Percentiles rank a stretch among this genome's conserved stretches.
phyloP scores from a whole-genome alignment of 2,888 invertebrate species.

The Rhyacophila evoluta region DNA sequence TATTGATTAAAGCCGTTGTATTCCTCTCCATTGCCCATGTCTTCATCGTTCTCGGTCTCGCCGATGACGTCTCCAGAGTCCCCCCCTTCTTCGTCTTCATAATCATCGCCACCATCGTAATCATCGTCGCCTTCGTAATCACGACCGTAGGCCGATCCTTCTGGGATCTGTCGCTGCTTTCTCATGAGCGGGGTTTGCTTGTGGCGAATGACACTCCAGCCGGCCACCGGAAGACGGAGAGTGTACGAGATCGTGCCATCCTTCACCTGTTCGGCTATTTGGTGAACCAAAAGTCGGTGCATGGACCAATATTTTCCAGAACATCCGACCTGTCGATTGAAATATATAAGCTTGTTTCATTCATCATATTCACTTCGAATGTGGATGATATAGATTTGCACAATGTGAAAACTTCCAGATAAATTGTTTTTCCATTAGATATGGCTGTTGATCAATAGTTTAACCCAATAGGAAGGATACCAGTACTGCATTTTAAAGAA shows the following conservation, averaged over 20 bases:
- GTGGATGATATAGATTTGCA: too few species aligned
- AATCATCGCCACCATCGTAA: constrained; percentile 59
- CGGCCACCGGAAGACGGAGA: constrained; percentile 76
- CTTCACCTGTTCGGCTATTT: constrained; percentile 75
- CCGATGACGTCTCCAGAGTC: constrained; percentile 54
- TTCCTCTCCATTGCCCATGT: constrained; percentile 52
- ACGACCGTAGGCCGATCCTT: constrained; percentile 50
- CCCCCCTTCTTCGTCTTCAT: constrained; percentile 60
- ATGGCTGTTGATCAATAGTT: too few species aligned
- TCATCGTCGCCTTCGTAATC: constrained; percentile 59
- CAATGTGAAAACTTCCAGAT: too few species aligned
- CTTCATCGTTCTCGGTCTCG: constrained; percentile 58
- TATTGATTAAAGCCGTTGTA: constrained; percentile 59
- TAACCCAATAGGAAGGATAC: too few species aligned
- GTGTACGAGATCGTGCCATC: constrained; percentile 80
- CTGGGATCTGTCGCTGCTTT: constrained; percentile 41
- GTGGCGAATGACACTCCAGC: constrained; percentile 74
- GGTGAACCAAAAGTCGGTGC: constrained; percentile 75
- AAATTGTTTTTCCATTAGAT: too few species aligned
- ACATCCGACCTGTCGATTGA: constrained; percentile 77
- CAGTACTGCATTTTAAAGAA: too few species aligned
- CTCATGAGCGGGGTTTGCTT: constrained; percentile 56
- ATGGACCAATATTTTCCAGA: constrained; percentile 77
- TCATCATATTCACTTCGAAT: too few species aligned
- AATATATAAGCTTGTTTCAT: too few species aligned